Evolutionary conservation across 1,140 invertebrate species (phyloP).

Genomic region (Orius insidiosus): DNA sequence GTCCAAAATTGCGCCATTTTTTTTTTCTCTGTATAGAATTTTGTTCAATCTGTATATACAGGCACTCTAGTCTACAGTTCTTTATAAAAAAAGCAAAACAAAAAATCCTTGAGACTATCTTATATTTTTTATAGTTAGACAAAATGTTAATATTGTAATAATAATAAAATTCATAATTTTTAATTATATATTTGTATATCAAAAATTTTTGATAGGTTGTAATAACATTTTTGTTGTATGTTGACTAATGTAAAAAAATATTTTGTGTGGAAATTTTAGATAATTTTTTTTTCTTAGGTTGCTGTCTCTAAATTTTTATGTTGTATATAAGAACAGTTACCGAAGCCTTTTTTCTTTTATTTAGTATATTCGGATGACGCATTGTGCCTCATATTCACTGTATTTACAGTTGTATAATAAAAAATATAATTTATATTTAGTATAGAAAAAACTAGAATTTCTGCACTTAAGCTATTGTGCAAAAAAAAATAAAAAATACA

Average conservation of each 20-base stretch:
- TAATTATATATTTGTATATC: slow-evolving; percentile 13
- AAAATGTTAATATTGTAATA: slow-evolving; percentile 7
- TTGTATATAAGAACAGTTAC: slow-evolving; percentile 8
- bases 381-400: background rate
- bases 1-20: slow-evolving; percentile 3
- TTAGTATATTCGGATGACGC: too few relatives aligned
- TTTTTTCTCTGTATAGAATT: slow-evolving; percentile 1
- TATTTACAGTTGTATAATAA: slow-evolving; percentile 6
- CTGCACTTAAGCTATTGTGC: background rate
- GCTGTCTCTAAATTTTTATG: background rate
- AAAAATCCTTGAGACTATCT: slow-evolving; percentile 11
- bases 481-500: background rate
- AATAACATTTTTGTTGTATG: slow-evolving; percentile 4
- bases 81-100: slow-evolving; percentile 5
- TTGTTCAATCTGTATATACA: background rate
- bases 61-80: slow-evolving; percentile 1
- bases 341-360: background rate
- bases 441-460: background rate
- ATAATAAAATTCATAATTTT: too few relatives aligned
- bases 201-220: slow-evolving; percentile 16
- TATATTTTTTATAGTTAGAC: slow-evolving; percentile 14
- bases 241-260: slow-evolving; percentile 5
- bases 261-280: slow-evolving; percentile 7
- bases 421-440: background rate
- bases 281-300: slow-evolving; percentile 5